Percentiles rank a stretch among this genome's conserved stretches.
Evolutionary conservation across 1,140 invertebrate species (phyloP).

Genomic region (Arctopsyche grandis): DNA sequence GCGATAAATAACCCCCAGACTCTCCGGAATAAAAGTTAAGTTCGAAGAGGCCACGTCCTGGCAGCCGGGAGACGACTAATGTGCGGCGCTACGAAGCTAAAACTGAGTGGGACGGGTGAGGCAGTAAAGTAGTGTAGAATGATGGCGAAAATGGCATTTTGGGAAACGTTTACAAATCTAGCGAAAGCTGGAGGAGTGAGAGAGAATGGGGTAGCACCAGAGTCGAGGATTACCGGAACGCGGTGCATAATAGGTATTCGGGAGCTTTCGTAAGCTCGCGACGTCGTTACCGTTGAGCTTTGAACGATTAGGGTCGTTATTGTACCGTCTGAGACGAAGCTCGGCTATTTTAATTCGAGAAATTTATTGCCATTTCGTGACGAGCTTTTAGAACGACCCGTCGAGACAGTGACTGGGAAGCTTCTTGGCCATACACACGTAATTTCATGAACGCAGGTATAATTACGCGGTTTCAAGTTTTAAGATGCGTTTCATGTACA

Average conservation of each 20-base stretch:
- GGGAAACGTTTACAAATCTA: constrained; percentile 20
- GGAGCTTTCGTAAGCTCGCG: constrained; percentile 24
- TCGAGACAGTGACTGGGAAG: background rate
- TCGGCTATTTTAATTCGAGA: background rate
- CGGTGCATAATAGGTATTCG: constrained; percentile 24
- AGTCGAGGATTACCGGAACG: constrained; percentile 19
- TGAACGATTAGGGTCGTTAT: constrained; percentile 32
- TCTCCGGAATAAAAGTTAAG: constrained; percentile 19
- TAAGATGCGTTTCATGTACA: too few relatives aligned
- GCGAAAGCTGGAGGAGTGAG: background rate
- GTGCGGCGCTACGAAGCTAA: background rate
- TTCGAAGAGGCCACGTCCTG: constrained; percentile 2
- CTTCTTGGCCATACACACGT: too few relatives aligned
- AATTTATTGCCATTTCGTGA: constrained; percentile 23
- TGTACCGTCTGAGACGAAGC: background rate
- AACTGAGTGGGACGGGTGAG: background rate
- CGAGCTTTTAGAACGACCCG: background rate
- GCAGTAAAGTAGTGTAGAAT: background rate
- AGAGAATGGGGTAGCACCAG: background rate
- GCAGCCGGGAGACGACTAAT: background rate
- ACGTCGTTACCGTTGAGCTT: constrained; percentile 30
- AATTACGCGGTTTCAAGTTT: too few relatives aligned
- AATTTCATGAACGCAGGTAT: too few relatives aligned
- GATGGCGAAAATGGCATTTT: constrained; percentile 19
- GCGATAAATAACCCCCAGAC: constrained; percentile 18